These are phyloP conservation scores for Talpa occidentalis DNA, from an alignment of 2,113 vertebrate genomes.

Conservation along the genomic window DNA sequence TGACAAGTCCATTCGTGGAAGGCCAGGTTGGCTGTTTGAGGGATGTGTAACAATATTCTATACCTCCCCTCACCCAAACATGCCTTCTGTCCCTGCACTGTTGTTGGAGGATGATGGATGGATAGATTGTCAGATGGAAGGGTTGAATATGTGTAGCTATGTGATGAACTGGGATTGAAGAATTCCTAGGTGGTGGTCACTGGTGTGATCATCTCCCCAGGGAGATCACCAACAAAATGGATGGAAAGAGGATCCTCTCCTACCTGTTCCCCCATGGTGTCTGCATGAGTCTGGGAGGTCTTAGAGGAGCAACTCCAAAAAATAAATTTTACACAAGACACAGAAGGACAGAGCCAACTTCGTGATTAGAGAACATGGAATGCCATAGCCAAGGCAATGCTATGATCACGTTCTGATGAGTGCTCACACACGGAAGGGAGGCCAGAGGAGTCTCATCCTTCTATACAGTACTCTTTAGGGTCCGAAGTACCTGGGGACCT, in stretches of 20 bases:
- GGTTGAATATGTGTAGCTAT: neutral
- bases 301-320: neutral
- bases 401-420: neutral
- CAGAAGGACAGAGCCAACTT: neutral
- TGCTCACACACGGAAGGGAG: neutral
- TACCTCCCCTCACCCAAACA: neutral
- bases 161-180: neutral
- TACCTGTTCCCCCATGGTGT: neutral
- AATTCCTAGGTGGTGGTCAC: neutral
- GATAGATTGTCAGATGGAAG: too few species aligned
- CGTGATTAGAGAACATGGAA: neutral
- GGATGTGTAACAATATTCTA: neutral
- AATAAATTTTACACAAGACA: neutral
- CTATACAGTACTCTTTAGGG: neutral
- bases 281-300: neutral
- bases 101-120: neutral
- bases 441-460: neutral
- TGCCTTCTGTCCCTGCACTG: neutral
- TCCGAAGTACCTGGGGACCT: neutral
- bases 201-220: neutral
- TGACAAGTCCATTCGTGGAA: neutral
- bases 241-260: neutral
- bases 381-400: neutral
- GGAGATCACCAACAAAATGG: neutral
- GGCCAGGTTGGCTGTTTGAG: neutral